Evolutionary conservation across 2,888 invertebrate genomes (phyloP).

Genomic region (Eumerus sabulonum): DNA sequence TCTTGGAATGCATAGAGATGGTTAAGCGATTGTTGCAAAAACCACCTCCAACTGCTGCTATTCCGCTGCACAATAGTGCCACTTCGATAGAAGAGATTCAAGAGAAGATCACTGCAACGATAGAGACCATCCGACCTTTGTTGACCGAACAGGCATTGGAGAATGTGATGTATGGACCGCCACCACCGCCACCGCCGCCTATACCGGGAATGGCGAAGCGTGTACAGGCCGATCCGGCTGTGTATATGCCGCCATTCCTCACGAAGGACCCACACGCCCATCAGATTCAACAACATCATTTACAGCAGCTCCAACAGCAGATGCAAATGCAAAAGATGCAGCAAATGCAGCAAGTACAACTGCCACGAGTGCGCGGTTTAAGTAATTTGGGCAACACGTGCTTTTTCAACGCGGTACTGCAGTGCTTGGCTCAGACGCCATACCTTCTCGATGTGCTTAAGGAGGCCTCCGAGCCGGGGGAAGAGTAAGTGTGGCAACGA

Average conservation of each 20-base stretch:
- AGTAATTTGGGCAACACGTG: constrained; percentile 97
- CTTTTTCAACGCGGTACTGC: constrained; percentile 97
- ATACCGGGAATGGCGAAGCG: constrained; percentile 77
- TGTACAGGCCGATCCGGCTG: constrained; percentile 64
- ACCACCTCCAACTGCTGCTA: constrained; percentile 69
- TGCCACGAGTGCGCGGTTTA: constrained; percentile 87
- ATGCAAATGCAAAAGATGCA: constrained; percentile 6
- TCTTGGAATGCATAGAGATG: constrained; percentile 87
- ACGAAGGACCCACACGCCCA: no score
- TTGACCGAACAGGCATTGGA: constrained; percentile 60
- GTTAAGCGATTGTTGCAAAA: constrained; percentile 82
- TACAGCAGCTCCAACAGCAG: constrained; percentile 16
- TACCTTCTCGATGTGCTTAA: constrained; percentile 86
- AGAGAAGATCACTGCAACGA: constrained; percentile 72
- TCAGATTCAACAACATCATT: no score
- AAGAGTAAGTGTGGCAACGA: constrained; percentile 78
- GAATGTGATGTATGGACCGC: constrained; percentile 64
- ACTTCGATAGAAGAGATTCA: constrained; percentile 72
- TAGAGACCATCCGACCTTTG: constrained; percentile 72
- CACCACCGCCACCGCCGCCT: constrained; percentile 70
- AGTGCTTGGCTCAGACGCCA: constrained; percentile 93
- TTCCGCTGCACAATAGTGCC: constrained; percentile 28
- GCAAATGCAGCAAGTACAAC: constrained; percentile 26
- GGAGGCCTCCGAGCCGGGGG: constrained; percentile 85
- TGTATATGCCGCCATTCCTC: background rate